These are phyloP conservation scores for Sylvilagus floridanus DNA, from an alignment of 2,797 vertebrate species.

Conservation along the genomic window DNA sequence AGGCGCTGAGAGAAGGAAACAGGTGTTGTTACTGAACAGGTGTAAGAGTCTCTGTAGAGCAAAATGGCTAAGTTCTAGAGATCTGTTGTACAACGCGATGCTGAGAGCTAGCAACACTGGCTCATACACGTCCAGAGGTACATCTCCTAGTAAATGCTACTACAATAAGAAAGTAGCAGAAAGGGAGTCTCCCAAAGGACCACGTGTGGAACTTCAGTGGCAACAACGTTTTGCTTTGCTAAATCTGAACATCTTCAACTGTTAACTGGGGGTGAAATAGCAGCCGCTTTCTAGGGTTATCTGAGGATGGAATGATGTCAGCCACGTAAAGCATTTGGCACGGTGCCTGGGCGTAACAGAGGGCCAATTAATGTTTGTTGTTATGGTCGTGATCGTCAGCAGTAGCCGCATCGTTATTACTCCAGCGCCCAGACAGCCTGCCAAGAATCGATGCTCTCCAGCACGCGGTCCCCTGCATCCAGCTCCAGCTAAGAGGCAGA, in stretches of 20 bases:
- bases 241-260: neutral
- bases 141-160: neutral
- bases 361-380: neutral
- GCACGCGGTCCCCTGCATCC: neutral
- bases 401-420: neutral
- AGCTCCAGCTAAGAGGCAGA: neutral
- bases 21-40: rapidly evolving
- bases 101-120: neutral
- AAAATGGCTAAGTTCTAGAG: neutral
- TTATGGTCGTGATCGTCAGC: neutral
- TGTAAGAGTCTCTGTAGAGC: neutral
- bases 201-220: neutral
- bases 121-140: neutral
- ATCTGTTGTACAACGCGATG: rapidly evolving
- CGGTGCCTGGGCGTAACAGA: neutral
- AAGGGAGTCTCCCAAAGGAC: neutral
- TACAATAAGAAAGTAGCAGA: neutral
- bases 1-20: rapidly evolving
- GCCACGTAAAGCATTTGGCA: neutral
- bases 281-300: slow-evolving; percentile 21
- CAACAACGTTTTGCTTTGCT: neutral
- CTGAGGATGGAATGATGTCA: neutral
- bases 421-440: neutral
- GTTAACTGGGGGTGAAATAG: neutral
- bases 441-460: neutral